Evolutionary conservation across 2,113 vertebrate species (phyloP).

Genomic region (Oreocharis arfaki): DNA sequence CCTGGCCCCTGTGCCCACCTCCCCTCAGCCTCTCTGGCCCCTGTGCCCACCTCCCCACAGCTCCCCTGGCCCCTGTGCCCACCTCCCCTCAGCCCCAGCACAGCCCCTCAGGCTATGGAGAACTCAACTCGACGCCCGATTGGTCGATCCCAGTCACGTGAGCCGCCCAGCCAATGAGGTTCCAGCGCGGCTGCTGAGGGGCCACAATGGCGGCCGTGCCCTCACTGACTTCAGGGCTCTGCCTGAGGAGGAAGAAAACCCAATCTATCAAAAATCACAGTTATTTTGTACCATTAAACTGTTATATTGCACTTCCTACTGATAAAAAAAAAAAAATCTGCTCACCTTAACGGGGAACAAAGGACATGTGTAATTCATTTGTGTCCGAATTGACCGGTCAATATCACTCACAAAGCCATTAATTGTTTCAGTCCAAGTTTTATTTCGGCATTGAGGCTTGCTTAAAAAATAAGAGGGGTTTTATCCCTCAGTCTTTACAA

Average conservation of each 20-base stretch:
- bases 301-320: rapidly evolving
- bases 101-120: not conserved
- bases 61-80: no score
- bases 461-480: not conserved
- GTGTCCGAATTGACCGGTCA: rapidly evolving
- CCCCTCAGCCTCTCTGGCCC: no score
- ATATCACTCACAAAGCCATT: not conserved
- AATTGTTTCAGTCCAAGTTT: not conserved
- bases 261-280: rapidly evolving
- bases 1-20: no score
- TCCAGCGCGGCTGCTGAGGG: rapidly evolving
- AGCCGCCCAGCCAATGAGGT: not conserved
- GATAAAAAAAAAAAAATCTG: not conserved
- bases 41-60: no score
- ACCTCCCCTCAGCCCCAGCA: no score
- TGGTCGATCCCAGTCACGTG: not conserved
- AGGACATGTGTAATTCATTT: rapidly evolving
- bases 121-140: not conserved
- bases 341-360: not conserved
- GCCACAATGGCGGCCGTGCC: not conserved
- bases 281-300: not conserved
- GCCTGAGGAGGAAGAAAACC: not conserved
- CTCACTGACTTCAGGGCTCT: rapidly evolving
- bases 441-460: not conserved
- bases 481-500: not conserved